Evolutionary conservation across 2,888 invertebrate species (phyloP).

Genomic region (Lymantria monacha): DNA sequence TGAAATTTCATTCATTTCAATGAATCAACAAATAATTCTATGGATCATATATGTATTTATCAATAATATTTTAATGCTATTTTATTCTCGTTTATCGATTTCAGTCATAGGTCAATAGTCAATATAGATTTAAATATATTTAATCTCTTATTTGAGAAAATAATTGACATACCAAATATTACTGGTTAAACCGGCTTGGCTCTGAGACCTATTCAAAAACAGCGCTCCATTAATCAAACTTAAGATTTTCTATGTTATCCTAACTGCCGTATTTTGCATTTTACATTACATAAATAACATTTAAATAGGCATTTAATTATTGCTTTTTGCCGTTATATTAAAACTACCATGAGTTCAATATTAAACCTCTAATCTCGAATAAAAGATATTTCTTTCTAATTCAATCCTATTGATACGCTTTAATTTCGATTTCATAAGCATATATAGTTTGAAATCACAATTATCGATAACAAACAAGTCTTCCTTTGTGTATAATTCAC

Average conservation of each 20-base stretch:
- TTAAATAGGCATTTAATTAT: no score
- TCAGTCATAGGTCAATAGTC: constrained; percentile 44
- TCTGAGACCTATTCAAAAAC: constrained; percentile 32
- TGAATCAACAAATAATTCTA: constrained; percentile 7
- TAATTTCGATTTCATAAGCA: no score
- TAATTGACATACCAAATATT: constrained; percentile 27
- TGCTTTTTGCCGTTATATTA: no score
- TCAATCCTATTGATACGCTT: no score
- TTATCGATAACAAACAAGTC: no score
- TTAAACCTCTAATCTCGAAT: no score
- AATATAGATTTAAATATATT: constrained; percentile 42
- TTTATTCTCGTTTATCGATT: constrained; percentile 29
- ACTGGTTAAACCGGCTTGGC: constrained; percentile 42
- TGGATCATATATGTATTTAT: constrained; percentile 19
- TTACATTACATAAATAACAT: neutral
- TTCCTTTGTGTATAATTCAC: no score
- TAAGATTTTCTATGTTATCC: constrained; percentile 22
- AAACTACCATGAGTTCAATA: no score
- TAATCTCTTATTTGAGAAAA: constrained; percentile 42
- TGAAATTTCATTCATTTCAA: neutral
- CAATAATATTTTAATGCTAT: constrained; percentile 20
- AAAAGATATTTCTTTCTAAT: no score
- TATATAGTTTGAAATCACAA: no score
- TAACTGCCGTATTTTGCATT: neutral
- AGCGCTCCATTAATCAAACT: constrained; percentile 26